A percentile compares a stretch with the other conserved stretches of the same genome.
Conservation (phyloP, 2,113 vertebrate genomes). For the Gymnorhina tibicen region DNA sequence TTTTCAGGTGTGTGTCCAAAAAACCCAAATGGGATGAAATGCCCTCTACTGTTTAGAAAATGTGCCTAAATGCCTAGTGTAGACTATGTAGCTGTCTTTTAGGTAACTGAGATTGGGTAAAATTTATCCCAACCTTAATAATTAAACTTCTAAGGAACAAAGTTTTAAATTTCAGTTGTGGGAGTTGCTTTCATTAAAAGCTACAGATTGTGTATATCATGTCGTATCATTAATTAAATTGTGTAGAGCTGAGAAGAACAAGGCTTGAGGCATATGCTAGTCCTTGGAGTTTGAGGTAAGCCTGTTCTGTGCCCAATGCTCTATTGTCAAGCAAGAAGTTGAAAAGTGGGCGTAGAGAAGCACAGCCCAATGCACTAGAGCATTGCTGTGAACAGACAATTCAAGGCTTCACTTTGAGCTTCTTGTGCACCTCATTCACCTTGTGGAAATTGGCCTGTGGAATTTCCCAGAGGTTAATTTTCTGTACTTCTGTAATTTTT, state of each 20-base stretch:
- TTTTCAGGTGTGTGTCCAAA: background rate
- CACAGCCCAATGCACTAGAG: background rate
- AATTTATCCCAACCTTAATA: background rate
- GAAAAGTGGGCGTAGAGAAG: background rate
- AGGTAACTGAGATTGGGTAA: background rate
- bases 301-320: background rate
- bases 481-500: background rate
- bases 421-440: fast-evolving
- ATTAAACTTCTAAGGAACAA: background rate
- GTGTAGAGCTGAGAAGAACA: background rate
- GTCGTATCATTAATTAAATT: background rate
- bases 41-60: background rate
- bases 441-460: background rate
- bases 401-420: background rate
- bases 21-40: background rate
- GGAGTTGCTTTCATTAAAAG: background rate
- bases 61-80: background rate
- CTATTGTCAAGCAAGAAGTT: background rate
- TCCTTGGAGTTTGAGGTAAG: background rate
- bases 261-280: background rate
- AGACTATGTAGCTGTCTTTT: background rate
- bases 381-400: background rate
- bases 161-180: background rate
- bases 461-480: background rate
- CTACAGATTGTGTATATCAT: background rate